Percentiles rank a stretch among this genome's conserved stretches.
These are phyloP conservation scores for Calliphora vicina DNA, from an alignment of 1,140 invertebrate species.

Conservation along the genomic window DNA sequence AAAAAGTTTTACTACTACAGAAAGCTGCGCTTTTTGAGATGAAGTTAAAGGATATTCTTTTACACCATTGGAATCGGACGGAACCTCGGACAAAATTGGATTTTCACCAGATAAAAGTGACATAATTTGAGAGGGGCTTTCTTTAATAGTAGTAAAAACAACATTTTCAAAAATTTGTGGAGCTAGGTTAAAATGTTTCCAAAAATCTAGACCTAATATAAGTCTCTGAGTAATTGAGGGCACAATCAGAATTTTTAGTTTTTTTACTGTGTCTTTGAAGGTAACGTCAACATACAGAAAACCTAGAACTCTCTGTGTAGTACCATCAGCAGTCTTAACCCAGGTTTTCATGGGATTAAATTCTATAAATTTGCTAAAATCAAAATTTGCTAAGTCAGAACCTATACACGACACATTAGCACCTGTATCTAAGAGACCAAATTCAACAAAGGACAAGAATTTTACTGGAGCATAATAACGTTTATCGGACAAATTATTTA, in stretches of 20 bases:
- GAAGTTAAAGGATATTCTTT: constrained; percentile 2
- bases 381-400: not conserved
- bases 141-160: constrained; percentile 18
- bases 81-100: not conserved
- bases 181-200: not conserved
- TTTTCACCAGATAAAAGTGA: not conserved
- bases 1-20: not conserved
- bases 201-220: not conserved
- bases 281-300: not conserved
- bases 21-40: not conserved
- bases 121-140: not conserved
- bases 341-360: not conserved
- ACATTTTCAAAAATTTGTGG: not conserved
- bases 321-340: constrained; percentile 11
- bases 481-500: not conserved
- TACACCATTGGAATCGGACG: not conserved
- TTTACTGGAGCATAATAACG: not conserved
- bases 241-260: not conserved
- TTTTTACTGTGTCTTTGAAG: not conserved
- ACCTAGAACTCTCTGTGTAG: not conserved
- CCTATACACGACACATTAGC: too few species aligned
- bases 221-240: not conserved
- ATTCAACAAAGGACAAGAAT: not conserved
- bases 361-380: not conserved
- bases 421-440: not conserved